These are phyloP conservation scores for Embiotoca jacksoni DNA, from an alignment of 2,113 vertebrate species.

Conservation along the genomic window DNA sequence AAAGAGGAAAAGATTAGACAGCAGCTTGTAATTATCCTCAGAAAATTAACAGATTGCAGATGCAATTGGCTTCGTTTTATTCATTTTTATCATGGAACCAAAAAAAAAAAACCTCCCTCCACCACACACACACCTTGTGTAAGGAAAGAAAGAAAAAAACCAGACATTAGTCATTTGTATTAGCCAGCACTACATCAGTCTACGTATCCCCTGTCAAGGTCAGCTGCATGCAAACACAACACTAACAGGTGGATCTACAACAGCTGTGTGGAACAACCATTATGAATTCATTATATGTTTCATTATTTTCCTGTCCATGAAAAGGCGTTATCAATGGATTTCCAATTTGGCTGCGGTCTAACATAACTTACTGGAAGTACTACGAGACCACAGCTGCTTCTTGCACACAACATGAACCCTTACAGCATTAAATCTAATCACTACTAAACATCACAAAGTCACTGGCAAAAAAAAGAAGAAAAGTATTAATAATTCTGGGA, in stretches of 20 bases:
- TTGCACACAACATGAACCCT: too few species aligned
- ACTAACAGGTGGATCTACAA: not conserved
- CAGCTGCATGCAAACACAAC: not conserved
- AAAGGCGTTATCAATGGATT: not conserved
- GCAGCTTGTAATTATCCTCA: not conserved
- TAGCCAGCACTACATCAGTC: not conserved
- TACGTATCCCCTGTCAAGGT: not conserved
- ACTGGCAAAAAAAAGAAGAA: not conserved
- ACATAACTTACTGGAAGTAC: too few species aligned
- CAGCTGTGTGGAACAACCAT: not conserved
- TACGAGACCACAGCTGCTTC: too few species aligned
- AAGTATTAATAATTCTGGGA: not conserved
- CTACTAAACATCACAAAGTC: not conserved
- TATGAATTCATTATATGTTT: too few species aligned
- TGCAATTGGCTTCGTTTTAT: not conserved
- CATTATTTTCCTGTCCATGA: not conserved
- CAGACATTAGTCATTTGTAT: not conserved
- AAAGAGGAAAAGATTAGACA: not conserved
- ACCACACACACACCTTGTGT: not conserved
- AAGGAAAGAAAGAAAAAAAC: not conserved
- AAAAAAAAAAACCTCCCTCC: not conserved
- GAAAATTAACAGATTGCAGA: constrained; percentile 1
- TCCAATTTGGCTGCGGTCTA: too few species aligned
- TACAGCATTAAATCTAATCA: too few species aligned
- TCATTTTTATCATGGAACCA: not conserved